Evolutionary conservation across 1,140 invertebrate genomes (phyloP), one percentile per base, ranked within the genome.

Genomic region (Gonatopus flavifemur): DNA sequence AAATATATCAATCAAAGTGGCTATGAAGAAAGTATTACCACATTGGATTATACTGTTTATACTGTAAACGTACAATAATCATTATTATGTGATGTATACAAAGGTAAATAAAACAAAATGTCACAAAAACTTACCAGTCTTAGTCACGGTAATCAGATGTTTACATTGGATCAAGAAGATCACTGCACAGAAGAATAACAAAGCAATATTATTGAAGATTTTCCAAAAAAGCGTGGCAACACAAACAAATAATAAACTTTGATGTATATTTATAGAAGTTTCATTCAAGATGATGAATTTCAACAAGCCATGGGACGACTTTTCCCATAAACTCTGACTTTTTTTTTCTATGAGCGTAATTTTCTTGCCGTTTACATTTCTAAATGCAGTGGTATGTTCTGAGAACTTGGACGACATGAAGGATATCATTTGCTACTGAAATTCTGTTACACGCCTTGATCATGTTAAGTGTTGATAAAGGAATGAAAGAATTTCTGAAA

Each of bases 371-470:
- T 66, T 52, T 10, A 49, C 56, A 39, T 46, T 56, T 48, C 49
- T 54, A 28, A 62, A 67, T 19, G 52, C 15, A 21, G 24, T 16
- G n/a, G 3, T 19, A 42, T 39, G 24, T 36, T 49, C 36, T 8
- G 15, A 10, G 31, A n/a, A 51, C 40, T 19, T 52, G 8, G 62
- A 43, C 46, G 59, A 65, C 64, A 66, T 66, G 38, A 66, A 66
- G 57, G 18, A 52, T 33, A 33, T 39, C 28, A 51, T 28, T 37
- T 15, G 12, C 2, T 19, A 46, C 30, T 35, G 13, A 44, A 18
- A 10, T 18, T n/a, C n/a, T n/a, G n/a, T n/a, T n/a, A n/a, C n/a
- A n/a, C n/a, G n/a, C n/a, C n/a, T n/a, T n/a, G n/a, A n/a, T n/a
- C n/a, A n/a, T n/a, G n/a, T n/a, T n/a, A n/a, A n/a, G n/a, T n/a